Base-by-base conservation (phyloP, 2,888 invertebrate genomes). In the Thymelicus sylvestris region DNA sequence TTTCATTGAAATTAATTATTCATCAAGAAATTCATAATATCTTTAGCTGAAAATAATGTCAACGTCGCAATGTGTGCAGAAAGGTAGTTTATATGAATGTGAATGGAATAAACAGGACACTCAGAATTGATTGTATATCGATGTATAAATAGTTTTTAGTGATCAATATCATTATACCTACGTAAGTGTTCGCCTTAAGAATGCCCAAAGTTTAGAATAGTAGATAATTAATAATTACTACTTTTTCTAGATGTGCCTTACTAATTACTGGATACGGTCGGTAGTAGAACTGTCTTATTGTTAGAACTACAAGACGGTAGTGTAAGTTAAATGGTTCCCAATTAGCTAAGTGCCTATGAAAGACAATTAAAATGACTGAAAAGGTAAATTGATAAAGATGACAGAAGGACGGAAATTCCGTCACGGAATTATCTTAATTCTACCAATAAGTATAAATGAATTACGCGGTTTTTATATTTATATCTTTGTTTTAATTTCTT, bases 241-340 rank as follows among this genome's bases (percentile, higher is more conserved):
- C 71, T 60, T 71, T 66, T 66, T 71, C 71, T 71, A 71, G 71
- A 71, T 71, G 71, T 71, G 71, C 71, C 71, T 71, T 71, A 71
- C 44, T 60, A 52, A 10, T 44, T 61, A 64, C 41, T 44, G 15
- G 41, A 61, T 19, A 19, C 2, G 19, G 24, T 66, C 60, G 44
- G 50, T 59, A 41, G 44, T 41, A 65, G 15, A 15, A 60, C 15
- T 60, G 60, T 41, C 15, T 10, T n/a, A n/a, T n/a, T n/a, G n/a
- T n/a, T 39, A 41, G 19, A 41, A 60, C 15, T 41, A 60, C 8
- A 41, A 39, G 8, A 39, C 6, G 4, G 13, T 59, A 55, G 19
- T n/a, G 6, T 52, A 52, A 19, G 15, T 15, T 52, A 52, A 19
- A 52, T 55, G 24, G 24, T 55, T 55, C 31, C 55, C 55, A 55